Evolutionary conservation across 2,888 invertebrate genomes (phyloP), one percentile per base, ranked within the genome.

Genomic region (Acleris holmiana): DNA sequence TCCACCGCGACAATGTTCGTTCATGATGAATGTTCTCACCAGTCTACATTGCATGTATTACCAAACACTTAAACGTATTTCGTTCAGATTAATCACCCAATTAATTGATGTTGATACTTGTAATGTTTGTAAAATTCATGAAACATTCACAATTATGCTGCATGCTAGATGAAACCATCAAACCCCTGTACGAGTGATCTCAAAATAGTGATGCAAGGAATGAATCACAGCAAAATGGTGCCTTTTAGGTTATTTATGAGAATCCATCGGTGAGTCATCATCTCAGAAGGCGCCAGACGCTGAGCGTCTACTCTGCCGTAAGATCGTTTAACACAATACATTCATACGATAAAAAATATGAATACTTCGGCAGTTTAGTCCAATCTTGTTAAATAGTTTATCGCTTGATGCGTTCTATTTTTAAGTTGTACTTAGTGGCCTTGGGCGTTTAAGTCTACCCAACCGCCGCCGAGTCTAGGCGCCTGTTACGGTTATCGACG

Each of bases 211-310:
- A n/a, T 18, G n/a, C 17, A 41, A 23, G 41, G 63, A 55, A 53
- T 70, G 69, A 70, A 61, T 68, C 65, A 61, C 51, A 41, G 7
- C 23, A 25, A 48, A 35, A 46, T 51, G 58, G 51, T 64, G 47
- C 67, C 55, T 40, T 50, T 51, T 63, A 62, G 55, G 56, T 67
- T 58, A 53, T 64, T 67, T 66, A 62, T 61, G 61, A 61, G 65
- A 68, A 60, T 66, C 66, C 56, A 69, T 66, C 56, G 48, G 50
- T 69, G 69, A 69, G 58, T 70, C 70, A 70, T 48, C 49, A 70
- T 50, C 53, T 10, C 4, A 25, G n/a, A 18, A 62, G 59, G 59
- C 67, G 57, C 60, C 62, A 53, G 59, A 61, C 47, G 40, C 61
- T 70, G 68, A 57, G 66, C 23, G 51, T 13, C 13, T 53, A 48